phyloP scores from a whole-genome alignment of 2,797 vertebrate species.

The Loriculus beryllinus region DNA sequence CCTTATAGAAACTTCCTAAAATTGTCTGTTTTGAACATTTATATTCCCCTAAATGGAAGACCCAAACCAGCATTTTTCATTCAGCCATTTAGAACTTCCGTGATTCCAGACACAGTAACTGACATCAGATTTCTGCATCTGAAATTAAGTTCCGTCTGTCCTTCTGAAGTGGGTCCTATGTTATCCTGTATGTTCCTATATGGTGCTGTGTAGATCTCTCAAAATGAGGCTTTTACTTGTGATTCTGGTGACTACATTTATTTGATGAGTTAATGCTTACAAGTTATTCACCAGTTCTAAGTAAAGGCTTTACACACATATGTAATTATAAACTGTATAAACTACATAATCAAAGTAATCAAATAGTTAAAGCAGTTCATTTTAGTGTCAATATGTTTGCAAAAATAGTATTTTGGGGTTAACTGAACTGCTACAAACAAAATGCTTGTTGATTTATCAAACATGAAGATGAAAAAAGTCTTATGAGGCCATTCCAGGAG shows the following conservation, averaged over 20 bases:
- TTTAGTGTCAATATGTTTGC: background rate
- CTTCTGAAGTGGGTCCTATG: background rate
- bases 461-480: background rate
- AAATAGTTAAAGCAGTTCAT: background rate
- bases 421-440: background rate
- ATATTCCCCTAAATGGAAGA: background rate
- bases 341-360: background rate
- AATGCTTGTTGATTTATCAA: background rate
- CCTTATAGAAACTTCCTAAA: background rate
- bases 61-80: background rate
- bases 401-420: background rate
- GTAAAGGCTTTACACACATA: background rate
- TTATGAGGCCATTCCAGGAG: background rate
- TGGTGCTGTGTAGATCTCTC: background rate
- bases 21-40: background rate
- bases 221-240: background rate
- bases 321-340: background rate
- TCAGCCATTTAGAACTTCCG: background rate
- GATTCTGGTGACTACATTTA: background rate
- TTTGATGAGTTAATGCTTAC: background rate
- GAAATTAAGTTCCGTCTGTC: background rate
- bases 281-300: background rate
- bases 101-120: background rate
- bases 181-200: background rate
- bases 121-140: background rate